Evolutionary conservation across 2,113 vertebrate genomes (phyloP).

Genomic region (Corydoras maculifer): DNA sequence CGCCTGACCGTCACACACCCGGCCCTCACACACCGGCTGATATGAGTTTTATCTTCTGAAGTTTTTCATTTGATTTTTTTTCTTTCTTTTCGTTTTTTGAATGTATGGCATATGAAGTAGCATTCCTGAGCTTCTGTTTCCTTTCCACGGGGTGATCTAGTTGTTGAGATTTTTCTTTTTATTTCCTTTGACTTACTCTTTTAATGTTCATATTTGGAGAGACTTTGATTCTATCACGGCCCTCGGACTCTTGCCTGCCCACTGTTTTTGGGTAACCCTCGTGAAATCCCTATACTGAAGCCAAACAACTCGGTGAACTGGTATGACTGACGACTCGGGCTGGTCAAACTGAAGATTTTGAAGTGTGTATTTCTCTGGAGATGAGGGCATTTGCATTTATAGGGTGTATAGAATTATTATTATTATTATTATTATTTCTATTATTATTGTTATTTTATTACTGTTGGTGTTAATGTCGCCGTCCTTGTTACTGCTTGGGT

Average conservation of each 20-base stretch:
- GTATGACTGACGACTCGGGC: constrained; percentile 23
- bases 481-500: constrained; percentile 63
- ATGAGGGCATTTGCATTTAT: constrained; percentile 74
- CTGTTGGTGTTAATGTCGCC: constrained; percentile 43
- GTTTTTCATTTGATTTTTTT: constrained; percentile 40
- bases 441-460: constrained; percentile 53
- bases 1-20: constrained; percentile 49
- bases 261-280: constrained; percentile 46
- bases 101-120: constrained; percentile 67
- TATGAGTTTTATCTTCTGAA: constrained; percentile 49
- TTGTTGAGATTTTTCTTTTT: constrained; percentile 54
- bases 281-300: constrained; percentile 24
- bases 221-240: constrained; percentile 34
- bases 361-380: constrained; percentile 70
- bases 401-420: constrained; percentile 56
- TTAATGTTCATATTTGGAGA: constrained; percentile 59
- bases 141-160: constrained; percentile 56
- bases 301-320: constrained; percentile 28
- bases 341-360: constrained; percentile 59
- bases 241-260: constrained; percentile 32
- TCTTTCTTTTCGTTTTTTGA: constrained; percentile 42
- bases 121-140: constrained; percentile 59
- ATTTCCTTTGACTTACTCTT: constrained; percentile 47
- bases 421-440: constrained; percentile 55
- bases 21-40: constrained; percentile 56